Base-by-base conservation (phyloP, 2,113 vertebrate genomes). In the Sitta europaea region DNA sequence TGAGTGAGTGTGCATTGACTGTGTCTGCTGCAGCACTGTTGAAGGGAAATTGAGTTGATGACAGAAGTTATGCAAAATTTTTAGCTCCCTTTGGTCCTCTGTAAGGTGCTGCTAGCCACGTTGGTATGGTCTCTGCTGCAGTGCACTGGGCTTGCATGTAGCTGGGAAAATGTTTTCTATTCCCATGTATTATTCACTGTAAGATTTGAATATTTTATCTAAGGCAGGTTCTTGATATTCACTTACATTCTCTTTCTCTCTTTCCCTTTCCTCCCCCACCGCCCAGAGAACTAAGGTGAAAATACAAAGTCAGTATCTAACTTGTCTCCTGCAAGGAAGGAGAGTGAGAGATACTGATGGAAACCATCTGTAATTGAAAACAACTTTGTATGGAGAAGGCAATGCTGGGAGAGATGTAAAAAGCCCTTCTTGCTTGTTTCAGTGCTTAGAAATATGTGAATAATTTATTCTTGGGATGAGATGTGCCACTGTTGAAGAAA, bases 171-270 rank as follows among this genome's bases (percentile, higher is more conserved):
- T 0, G 0, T 75, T 94, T 96, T 82, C 24, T 16, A 22, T 84
- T 65, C n/a, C 80, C 18, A 33, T 81, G 43, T 47, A 88, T 94
- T 92, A 86, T 68, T 80, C 84, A 75, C n/a, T 53, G 15, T n/a
- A 67, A 78, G n/a, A 59, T 87, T 4, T 90, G 71, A 93, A 80
- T 96, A 76, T 80, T 94, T 82, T 54, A 92, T 88, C 59, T 40
- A 51, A 85, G 54, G 35, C 36, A 68, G 24, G 27, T 94, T 90
- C 77, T 68, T 91, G 89, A 70, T 70, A 82, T 45, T 88, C 63
- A 48, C 43, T 91, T 57, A 14, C 6, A 65, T 42, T 68, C 40
- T 17, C 40, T 76, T 93, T 77, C 35, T 70, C 20, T 55, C 12
- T 92, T 90, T n/a, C 18, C 11, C 16, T 83, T 73, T 91, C 71